Conservation (phyloP, 2,113 vertebrate species). For the Archilochus colubris region DNA sequence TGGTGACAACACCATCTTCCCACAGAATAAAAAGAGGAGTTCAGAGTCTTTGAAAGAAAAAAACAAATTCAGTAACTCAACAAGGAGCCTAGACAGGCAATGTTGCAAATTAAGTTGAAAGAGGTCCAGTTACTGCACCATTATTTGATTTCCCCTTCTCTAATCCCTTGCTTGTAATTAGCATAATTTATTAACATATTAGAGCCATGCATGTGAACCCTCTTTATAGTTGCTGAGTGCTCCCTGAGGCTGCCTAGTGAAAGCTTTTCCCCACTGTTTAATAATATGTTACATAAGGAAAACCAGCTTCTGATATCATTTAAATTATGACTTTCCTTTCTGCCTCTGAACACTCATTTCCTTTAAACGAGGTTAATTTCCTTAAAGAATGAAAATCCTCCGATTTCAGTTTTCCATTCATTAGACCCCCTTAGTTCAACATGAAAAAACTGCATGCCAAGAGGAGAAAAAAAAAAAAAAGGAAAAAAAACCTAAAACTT, state of each 20-base stretch:
- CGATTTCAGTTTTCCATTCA: conserved; percentile 55
- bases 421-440: conserved; percentile 46
- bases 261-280: conserved; percentile 50
- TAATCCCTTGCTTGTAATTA: conserved; percentile 61
- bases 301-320: conserved; percentile 68
- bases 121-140: conserved; percentile 2
- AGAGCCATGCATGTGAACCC: conserved; percentile 28
- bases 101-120: conserved; percentile 71
- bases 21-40: not conserved
- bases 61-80: conserved; percentile 47
- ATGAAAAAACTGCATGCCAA: conserved; percentile 61
- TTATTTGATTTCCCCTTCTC: conserved; percentile 63
- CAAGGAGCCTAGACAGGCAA: conserved; percentile 34
- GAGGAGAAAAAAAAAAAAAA: not conserved
- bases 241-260: conserved; percentile 51
- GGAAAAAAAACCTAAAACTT: not conserved
- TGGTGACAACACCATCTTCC: not conserved
- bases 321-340: conserved; percentile 74
- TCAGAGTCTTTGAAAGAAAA: conserved; percentile 40
- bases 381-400: conserved; percentile 68
- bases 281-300: conserved; percentile 62
- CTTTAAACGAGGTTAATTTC: conserved; percentile 64
- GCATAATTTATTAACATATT: conserved; percentile 63
- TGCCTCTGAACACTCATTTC: conserved; percentile 69
- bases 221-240: conserved; percentile 61